Percentiles rank a stretch among this genome's conserved stretches.
Evolutionary conservation across 2,797 vertebrate genomes (phyloP).

Genomic region (Acomys russatus): DNA sequence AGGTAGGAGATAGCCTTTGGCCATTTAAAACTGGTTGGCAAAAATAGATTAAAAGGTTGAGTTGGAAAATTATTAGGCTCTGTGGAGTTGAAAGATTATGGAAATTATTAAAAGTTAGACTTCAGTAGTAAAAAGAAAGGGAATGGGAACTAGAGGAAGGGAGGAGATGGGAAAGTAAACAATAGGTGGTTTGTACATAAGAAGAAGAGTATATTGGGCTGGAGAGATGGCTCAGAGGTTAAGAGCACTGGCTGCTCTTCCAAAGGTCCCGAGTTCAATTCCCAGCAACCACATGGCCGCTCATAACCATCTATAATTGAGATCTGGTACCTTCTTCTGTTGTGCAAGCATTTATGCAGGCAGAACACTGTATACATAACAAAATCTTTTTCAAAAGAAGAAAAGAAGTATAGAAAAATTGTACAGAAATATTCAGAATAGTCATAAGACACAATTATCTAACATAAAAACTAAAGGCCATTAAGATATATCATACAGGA

Average conservation of each 20-base stretch:
- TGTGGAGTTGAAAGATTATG: background rate
- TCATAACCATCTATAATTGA: too few relatives aligned
- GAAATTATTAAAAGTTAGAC: background rate
- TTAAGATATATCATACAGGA: background rate
- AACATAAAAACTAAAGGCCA: background rate
- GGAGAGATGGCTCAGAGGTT: too few relatives aligned
- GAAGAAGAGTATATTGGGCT: background rate
- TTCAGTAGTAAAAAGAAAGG: background rate
- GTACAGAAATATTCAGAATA: background rate
- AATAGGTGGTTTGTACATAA: background rate
- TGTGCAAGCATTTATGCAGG: too few relatives aligned
- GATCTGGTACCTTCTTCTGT: too few relatives aligned
- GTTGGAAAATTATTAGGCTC: background rate
- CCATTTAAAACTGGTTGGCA: background rate
- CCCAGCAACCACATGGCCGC: too few relatives aligned
- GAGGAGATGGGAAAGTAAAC: background rate
- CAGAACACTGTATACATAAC: too few relatives aligned
- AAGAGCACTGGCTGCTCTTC: too few relatives aligned
- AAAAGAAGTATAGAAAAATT: background rate
- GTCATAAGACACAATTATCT: background rate
- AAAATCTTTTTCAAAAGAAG: too few relatives aligned
- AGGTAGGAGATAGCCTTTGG: background rate
- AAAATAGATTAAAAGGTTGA: background rate
- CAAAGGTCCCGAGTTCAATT: too few relatives aligned
- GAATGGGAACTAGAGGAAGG: background rate